Percentiles rank a stretch among this genome's conserved stretches.
phyloP scores from a whole-genome alignment of 37 sponge, comb jelly and placozoan genomes.

The Cladorhizidae sp. region DNA sequence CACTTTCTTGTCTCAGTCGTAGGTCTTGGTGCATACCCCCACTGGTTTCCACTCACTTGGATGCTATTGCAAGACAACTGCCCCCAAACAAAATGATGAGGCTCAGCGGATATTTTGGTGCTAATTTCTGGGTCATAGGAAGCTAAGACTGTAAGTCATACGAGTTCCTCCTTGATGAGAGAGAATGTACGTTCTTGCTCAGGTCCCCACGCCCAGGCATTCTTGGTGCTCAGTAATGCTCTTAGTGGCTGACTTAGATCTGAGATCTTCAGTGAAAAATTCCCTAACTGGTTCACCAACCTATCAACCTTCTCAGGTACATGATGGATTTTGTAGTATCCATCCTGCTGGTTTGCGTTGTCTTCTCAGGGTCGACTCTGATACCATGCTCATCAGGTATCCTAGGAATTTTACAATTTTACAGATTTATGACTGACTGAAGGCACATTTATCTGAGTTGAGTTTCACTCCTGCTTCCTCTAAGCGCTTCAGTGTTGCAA shows the following conservation, averaged over 20 bases:
- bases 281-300: conserved; percentile 57
- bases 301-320: conserved; percentile 41
- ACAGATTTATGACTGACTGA: too few relatives aligned
- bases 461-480: conserved; percentile 34
- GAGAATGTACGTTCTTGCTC: conserved; percentile 30
- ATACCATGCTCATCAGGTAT: conserved; percentile 36
- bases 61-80: conserved; percentile 22
- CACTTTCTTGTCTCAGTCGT: too few relatives aligned
- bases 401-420: conserved; percentile 30
- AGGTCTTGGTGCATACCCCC: too few relatives aligned
- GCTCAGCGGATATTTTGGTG: conserved; percentile 49
- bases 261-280: conserved; percentile 52
- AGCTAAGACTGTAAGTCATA: conserved; percentile 27
- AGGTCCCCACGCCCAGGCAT: conserved; percentile 34
- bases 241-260: conserved; percentile 40
- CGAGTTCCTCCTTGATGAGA: conserved; percentile 29
- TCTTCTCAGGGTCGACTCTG: conserved; percentile 49
- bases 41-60: conserved; percentile 38
- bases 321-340: conserved; percentile 6
- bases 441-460: conserved; percentile 48
- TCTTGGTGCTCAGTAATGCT: conserved; percentile 29
- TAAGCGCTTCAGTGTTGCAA: conserved; percentile 27
- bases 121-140: conserved; percentile 21
- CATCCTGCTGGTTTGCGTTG: conserved; percentile 20
- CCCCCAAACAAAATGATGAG: conserved; percentile 43